Conservation (phyloP, 2,113 vertebrate genomes). For the Poeciliopsis occidentalis region DNA sequence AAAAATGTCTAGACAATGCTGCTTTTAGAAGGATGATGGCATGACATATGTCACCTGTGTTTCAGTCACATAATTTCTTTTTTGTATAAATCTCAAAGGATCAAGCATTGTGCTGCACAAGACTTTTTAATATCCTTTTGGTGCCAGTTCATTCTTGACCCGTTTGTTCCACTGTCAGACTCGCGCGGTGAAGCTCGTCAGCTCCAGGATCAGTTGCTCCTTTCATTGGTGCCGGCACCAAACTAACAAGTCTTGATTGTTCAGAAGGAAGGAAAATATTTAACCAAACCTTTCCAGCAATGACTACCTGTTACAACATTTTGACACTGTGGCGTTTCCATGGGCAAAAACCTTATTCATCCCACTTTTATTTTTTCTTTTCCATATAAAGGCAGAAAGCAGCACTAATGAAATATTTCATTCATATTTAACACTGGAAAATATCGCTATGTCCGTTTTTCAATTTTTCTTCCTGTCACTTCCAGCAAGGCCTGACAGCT, state of each 20-base stretch:
- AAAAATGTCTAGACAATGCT: no score
- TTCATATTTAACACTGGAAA: conserved; percentile 62
- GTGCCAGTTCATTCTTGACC: background rate
- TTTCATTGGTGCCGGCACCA: conserved; percentile 19
- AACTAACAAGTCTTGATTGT: conserved; percentile 46
- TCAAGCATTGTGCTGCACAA: background rate
- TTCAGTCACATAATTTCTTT: background rate
- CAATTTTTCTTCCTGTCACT: conserved; percentile 55
- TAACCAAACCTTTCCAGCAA: conserved; percentile 50
- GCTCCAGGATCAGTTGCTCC: conserved; percentile 25
- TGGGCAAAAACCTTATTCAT: conserved; percentile 49
- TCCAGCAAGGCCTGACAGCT: conserved; percentile 32
- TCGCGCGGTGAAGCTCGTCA: background rate
- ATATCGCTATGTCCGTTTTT: conserved; percentile 52
- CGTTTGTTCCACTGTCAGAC: background rate
- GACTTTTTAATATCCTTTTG: background rate
- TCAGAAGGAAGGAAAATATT: conserved; percentile 42
- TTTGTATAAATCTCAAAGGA: background rate
- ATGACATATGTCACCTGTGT: background rate
- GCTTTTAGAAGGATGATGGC: no score
- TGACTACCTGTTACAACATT: conserved; percentile 49
- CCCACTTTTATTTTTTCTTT: conserved; percentile 57
- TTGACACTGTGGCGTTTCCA: conserved; percentile 38
- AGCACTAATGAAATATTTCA: conserved; percentile 62
- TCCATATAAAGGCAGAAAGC: conserved; percentile 57